A percentile compares a stretch with the other conserved stretches of the same genome.
Conservation (phyloP, 2,113 vertebrate genomes). For the Eubucco bourcierii region DNA sequence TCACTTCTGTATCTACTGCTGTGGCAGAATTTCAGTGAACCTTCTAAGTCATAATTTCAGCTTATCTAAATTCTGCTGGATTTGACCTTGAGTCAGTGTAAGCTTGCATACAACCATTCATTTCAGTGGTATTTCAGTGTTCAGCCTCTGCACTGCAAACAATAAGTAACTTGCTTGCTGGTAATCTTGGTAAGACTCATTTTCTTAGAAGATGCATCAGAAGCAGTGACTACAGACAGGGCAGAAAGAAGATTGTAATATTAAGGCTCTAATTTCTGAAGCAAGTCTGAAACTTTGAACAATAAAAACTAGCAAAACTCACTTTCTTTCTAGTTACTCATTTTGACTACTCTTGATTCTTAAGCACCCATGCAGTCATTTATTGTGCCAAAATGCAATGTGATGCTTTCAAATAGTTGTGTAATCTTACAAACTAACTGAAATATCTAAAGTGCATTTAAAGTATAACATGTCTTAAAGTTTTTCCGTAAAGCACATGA, state of each 20-base stretch:
- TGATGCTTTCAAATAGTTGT: neutral
- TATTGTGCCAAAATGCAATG: neutral
- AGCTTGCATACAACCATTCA: neutral
- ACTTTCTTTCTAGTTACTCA: neutral
- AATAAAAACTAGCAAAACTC: neutral
- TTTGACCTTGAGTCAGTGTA: neutral
- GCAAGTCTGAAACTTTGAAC: neutral
- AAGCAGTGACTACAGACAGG: neutral
- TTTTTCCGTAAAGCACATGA: neutral
- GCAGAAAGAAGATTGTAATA: neutral
- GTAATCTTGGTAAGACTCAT: neutral
- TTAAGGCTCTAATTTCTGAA: neutral
- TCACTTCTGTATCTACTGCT: neutral
- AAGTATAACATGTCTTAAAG: neutral
- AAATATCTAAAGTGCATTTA: neutral
- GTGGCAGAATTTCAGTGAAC: conserved; percentile 6
- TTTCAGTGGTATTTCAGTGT: neutral
- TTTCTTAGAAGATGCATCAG: neutral
- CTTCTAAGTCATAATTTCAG: neutral
- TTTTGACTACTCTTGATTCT: neutral
- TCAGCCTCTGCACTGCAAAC: neutral
- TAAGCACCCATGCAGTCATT: neutral
- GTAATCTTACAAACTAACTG: neutral
- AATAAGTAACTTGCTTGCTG: neutral
- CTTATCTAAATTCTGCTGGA: neutral